These are phyloP conservation scores for Hypotaenidia okinawae DNA, from an alignment of 2,797 vertebrate genomes.

Conservation along the genomic window DNA sequence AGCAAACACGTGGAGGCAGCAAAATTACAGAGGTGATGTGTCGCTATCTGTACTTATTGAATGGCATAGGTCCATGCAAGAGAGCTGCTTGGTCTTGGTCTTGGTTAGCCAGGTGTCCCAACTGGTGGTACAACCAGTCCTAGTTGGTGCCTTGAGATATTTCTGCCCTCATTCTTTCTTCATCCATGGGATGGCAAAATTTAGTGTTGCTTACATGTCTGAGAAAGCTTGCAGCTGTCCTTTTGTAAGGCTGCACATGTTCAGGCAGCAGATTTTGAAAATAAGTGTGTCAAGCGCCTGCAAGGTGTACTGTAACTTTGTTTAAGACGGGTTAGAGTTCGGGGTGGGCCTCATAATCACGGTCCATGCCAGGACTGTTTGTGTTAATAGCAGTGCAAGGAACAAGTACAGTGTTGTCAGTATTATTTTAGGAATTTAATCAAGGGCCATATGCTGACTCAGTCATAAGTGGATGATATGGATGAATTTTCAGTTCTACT, in stretches of 20 bases:
- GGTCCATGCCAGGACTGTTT: conserved; percentile 40
- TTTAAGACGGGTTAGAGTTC: not conserved
- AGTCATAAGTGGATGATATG: not conserved
- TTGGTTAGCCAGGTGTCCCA: not conserved
- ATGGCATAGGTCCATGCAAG: not conserved
- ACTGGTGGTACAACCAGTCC: not conserved
- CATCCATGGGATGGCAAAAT: not conserved
- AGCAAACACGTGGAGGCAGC: not conserved
- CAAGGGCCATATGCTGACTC: conserved; percentile 30
- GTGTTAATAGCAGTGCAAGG: not conserved
- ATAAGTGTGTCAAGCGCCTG: not conserved
- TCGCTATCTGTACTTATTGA: not conserved
- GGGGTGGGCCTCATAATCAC: not conserved
- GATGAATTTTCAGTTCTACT: not conserved
- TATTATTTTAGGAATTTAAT: conserved; percentile 62
- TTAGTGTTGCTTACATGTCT: not conserved
- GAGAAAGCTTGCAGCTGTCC: not conserved
- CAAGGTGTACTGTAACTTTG: conserved; percentile 15
- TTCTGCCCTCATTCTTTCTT: not conserved
- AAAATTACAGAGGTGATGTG: not conserved
- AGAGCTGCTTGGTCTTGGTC: not conserved
- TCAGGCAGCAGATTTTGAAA: conserved; percentile 29
- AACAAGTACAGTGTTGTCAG: conserved; percentile 32
- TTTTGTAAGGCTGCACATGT: conserved; percentile 10
- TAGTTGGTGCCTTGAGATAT: not conserved